Conservation (phyloP, 2,888 invertebrate species). For the Cantharis lateralis region DNA sequence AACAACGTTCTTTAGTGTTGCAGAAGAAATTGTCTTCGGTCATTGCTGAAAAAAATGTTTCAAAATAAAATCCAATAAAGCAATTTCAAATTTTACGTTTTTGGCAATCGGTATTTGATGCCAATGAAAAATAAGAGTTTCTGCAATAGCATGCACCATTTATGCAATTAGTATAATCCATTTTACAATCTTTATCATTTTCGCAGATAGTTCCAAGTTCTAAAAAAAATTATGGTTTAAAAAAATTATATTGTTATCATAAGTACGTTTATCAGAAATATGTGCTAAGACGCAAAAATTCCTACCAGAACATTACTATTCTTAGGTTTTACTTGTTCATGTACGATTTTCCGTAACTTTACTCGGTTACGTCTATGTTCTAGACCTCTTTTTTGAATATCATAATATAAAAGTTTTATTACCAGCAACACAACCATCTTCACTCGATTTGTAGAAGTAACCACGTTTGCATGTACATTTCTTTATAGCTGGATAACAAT, state of each 20-base stretch:
- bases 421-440: slow-evolving; percentile 15
- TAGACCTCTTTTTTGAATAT: not conserved
- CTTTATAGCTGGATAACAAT: slow-evolving; percentile 19
- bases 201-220: slow-evolving; percentile 18
- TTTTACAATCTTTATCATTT: slow-evolving; percentile 10
- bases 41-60: slow-evolving; percentile 17
- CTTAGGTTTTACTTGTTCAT: no score
- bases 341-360: no score
- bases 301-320: no score
- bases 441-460: slow-evolving; percentile 11
- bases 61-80: not conserved
- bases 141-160: slow-evolving; percentile 24
- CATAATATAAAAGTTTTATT: not conserved
- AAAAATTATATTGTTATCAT: no score
- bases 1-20: slow-evolving; percentile 22
- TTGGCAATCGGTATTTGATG: slow-evolving; percentile 11
- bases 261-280: no score
- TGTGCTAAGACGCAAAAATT: no score
- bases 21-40: slow-evolving; percentile 21
- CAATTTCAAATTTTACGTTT: slow-evolving; percentile 15
- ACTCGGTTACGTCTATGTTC: no score
- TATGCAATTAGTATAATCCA: slow-evolving; percentile 8
- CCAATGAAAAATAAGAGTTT: slow-evolving; percentile 13
- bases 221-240: not conserved
- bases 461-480: slow-evolving; percentile 29